Percentiles rank a stretch among this genome's conserved stretches.
Evolutionary conservation across 2,113 vertebrate species (phyloP).

Genomic region (Myrmecobius fasciatus): DNA sequence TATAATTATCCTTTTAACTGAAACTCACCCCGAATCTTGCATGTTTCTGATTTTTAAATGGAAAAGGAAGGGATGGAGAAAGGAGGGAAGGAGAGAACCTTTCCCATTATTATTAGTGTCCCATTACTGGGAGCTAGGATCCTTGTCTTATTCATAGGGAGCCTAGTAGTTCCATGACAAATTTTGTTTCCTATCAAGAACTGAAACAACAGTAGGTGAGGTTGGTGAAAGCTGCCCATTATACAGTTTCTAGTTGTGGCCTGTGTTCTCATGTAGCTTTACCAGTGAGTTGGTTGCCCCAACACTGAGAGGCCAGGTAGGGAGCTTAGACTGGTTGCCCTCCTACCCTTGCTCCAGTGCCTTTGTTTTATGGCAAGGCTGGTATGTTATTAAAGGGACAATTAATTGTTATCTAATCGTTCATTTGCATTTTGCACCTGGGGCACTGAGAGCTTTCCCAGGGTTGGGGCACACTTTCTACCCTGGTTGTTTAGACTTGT

Average conservation of each 20-base stretch:
- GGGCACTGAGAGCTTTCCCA: conserved; percentile 55
- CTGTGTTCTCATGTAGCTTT: not conserved
- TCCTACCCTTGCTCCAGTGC: not conserved
- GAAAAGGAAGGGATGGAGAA: not conserved
- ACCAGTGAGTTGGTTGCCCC: not conserved
- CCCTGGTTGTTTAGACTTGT: conserved; percentile 19
- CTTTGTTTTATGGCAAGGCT: conserved; percentile 56
- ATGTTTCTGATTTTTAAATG: not conserved
- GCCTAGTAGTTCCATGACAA: not conserved
- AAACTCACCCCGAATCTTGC: not conserved
- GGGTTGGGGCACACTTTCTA: conserved; percentile 45
- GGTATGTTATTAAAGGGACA: conserved; percentile 49
- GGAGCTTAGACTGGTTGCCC: not conserved
- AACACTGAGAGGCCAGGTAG: not conserved
- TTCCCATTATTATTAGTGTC: not conserved
- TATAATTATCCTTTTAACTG: not conserved
- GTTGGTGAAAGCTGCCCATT: not conserved
- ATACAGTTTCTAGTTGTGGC: not conserved
- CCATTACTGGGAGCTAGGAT: not conserved
- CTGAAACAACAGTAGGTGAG: not conserved
- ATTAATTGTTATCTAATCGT: conserved; percentile 58
- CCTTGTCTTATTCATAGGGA: not conserved
- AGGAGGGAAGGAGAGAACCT: not conserved
- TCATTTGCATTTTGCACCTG: conserved; percentile 51
- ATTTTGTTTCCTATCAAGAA: not conserved